Conservation (phyloP, 1,140 invertebrate genomes). For the Drosophila seguyi region DNA sequence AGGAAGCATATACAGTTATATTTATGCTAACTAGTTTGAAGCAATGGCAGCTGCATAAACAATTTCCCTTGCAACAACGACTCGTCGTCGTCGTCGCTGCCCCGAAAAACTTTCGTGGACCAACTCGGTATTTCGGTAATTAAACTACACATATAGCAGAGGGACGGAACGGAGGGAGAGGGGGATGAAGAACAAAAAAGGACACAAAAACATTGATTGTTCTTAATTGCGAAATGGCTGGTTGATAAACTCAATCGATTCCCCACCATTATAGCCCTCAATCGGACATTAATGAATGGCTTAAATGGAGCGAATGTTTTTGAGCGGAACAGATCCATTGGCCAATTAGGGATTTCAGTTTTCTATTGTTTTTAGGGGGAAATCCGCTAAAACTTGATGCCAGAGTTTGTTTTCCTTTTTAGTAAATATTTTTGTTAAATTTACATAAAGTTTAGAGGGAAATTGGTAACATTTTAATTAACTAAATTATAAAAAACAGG, state of each 20-base stretch:
- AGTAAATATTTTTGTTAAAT: too few species aligned
- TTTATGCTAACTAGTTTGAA: slow-evolving; percentile 66
- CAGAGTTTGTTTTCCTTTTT: not conserved
- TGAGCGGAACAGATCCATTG: slow-evolving; percentile 19
- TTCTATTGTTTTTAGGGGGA: slow-evolving; percentile 1
- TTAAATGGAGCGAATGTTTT: slow-evolving; percentile 20
- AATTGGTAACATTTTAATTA: too few species aligned
- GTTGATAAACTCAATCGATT: slow-evolving; percentile 39
- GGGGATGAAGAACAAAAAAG: slow-evolving; percentile 6
- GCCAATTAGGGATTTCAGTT: slow-evolving; percentile 13
- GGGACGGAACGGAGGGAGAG: too few species aligned
- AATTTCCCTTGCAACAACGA: slow-evolving; percentile 40
- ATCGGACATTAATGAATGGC: slow-evolving; percentile 39
- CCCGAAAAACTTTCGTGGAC: slow-evolving; percentile 17
- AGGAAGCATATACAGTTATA: slow-evolving; percentile 45
- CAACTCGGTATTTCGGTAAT: slow-evolving; percentile 44
- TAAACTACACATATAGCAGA: slow-evolving; percentile 18
- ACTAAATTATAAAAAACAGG: too few species aligned
- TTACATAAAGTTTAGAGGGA: too few species aligned
- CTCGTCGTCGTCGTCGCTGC: not conserved
- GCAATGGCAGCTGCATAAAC: slow-evolving; percentile 71
- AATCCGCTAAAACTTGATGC: not conserved
- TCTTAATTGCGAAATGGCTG: slow-evolving; percentile 46
- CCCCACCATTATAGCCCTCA: slow-evolving; percentile 27
- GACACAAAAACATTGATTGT: slow-evolving; percentile 46